A percentile compares a stretch with the other conserved stretches of the same genome.
These are phyloP conservation scores for Lasioglossum baleicum DNA, from an alignment of 1,140 invertebrate species.

Conservation along the genomic window DNA sequence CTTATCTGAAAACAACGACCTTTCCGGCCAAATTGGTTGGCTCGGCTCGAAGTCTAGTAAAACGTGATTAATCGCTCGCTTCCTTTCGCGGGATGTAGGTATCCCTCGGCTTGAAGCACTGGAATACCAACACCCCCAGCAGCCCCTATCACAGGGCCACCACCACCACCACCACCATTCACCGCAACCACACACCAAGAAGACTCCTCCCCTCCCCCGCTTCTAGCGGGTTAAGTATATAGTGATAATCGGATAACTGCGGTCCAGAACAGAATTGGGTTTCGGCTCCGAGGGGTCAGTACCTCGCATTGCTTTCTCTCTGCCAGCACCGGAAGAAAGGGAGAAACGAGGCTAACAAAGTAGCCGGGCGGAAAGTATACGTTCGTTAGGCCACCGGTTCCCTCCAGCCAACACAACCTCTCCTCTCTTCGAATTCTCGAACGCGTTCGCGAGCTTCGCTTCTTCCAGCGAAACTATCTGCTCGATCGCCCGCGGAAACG, in stretches of 20 bases:
- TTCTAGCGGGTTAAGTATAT: conserved; percentile 34
- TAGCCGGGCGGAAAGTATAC: conserved; percentile 23
- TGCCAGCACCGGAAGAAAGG: neutral
- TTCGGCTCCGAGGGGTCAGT: conserved; percentile 30
- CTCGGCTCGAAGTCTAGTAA: conserved; percentile 58
- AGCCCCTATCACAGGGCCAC: conserved; percentile 1
- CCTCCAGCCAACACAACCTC: no score
- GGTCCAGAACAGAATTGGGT: conserved; percentile 66
- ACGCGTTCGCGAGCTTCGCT: conserved; percentile 21
- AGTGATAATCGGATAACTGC: conserved; percentile 70
- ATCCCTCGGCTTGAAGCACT: conserved; percentile 40
- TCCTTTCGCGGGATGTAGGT: conserved; percentile 56
- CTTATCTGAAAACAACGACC: conserved; percentile 71
- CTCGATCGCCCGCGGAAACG: conserved; percentile 12
- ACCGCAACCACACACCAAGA: neutral
- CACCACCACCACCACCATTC: neutral
- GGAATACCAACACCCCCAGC: conserved; percentile 17
- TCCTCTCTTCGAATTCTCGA: neutral
- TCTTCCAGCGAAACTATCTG: neutral
- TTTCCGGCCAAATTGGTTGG: conserved; percentile 71
- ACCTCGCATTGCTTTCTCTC: conserved; percentile 41
- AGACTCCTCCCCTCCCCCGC: neutral
- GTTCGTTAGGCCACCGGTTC: conserved; percentile 34
- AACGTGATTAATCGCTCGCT: conserved; percentile 73
- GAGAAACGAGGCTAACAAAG: neutral